Evolutionary conservation across 1,140 invertebrate genomes (phyloP).

Genomic region (Samia ricini): DNA sequence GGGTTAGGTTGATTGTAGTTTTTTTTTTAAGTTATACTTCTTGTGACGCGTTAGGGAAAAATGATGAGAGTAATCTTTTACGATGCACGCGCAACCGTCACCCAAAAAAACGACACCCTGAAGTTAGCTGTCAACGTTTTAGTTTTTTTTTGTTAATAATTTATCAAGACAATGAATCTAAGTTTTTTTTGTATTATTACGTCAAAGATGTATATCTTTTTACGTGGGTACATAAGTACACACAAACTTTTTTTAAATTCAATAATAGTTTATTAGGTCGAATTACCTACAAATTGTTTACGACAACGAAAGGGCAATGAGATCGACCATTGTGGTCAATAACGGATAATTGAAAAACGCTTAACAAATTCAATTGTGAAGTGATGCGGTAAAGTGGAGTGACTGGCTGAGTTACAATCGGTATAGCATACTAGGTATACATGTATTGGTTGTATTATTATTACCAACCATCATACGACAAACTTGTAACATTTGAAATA

Average conservation of each 20-base stretch:
- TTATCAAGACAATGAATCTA: too few species aligned
- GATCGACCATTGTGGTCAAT: slow-evolving; percentile 61
- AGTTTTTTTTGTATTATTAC: too few species aligned
- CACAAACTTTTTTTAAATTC: neutral
- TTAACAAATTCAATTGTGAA: slow-evolving; percentile 62
- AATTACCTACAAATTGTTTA: slow-evolving; percentile 52
- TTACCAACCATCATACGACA: slow-evolving; percentile 17
- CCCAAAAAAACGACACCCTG: too few species aligned
- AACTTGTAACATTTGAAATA: neutral
- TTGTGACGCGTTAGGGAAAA: too few species aligned
- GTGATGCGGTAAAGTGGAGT: slow-evolving; percentile 42
- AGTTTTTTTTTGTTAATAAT: too few species aligned
- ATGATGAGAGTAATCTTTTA: too few species aligned
- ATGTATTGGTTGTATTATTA: slow-evolving; percentile 26
- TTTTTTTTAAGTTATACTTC: too few species aligned
- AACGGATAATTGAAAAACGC: slow-evolving; percentile 67
- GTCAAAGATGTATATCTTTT: too few species aligned
- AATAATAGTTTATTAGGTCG: neutral
- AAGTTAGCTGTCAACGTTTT: too few species aligned
- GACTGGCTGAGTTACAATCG: slow-evolving; percentile 59
- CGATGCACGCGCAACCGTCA: too few species aligned
- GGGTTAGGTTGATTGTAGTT: neutral
- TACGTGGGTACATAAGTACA: too few species aligned
- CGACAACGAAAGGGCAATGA: slow-evolving; percentile 55
- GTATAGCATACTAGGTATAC: slow-evolving; percentile 37